Evolutionary conservation across 2,113 vertebrate species (phyloP), one percentile per base, ranked within the genome.

Genomic region (Paralichthys olivaceus): DNA sequence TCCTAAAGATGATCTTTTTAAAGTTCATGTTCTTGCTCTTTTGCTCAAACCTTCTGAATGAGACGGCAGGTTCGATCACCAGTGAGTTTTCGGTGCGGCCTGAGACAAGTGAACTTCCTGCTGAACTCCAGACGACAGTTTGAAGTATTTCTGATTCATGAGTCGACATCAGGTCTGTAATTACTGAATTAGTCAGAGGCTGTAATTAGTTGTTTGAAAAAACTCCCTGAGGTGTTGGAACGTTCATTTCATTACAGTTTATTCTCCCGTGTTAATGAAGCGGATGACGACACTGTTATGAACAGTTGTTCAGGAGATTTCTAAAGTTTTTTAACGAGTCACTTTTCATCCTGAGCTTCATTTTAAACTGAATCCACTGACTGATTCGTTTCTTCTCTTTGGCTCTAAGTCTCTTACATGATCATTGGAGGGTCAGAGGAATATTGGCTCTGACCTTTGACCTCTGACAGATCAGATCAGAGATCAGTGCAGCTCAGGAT

Each of bases 391-490:
- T n/a, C n/a, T n/a, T n/a, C n/a, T n/a, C n/a, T n/a, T n/a, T n/a
- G n/a, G n/a, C 32, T 34, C 32, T 34, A 34, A 34, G 15, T 49
- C 61, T 55, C 56, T 73, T 32, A 3, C 11, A 2, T 55, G 40
- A 43, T 49, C n/a, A 5, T 22, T 58, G n/a, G 1, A 4, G 43
- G 58, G 26, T 55, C 17, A 28, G 49, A 72, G 15, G 47, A 69
- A 34, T 59, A 29, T 22, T 56, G 26, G 12, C 37, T 66, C 63
- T 74, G 68, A 86, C 72, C 84, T 84, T 84, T 81, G 77, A 68
- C 77, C 77, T 47, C 57, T 66, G 22, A 25, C 64, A 45, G 23
- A 65, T 47, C 22, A 45, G 14, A 66, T 14, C 15, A 17, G 4
- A 17, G 17, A 34, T 76, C 43, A 26, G 5, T n/a, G 14, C 19